phyloP scores from a whole-genome alignment of 2,113 vertebrate species.

The Poeciliopsis prolifica region DNA sequence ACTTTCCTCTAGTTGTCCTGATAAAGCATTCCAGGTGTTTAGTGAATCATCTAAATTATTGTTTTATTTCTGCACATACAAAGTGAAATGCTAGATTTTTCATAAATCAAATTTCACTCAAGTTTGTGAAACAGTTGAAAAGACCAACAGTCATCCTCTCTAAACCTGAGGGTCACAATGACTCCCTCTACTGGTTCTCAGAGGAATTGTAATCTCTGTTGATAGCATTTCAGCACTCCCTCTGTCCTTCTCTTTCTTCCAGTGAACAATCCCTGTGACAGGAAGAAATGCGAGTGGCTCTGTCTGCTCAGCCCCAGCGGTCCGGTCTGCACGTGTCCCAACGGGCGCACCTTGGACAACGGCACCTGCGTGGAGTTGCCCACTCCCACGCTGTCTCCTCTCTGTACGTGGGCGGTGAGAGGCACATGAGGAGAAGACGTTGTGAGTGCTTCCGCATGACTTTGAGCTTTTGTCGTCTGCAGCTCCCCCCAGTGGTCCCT shows the following conservation, averaged over 20 bases:
- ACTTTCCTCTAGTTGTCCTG: too few species aligned
- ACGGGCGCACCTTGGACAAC: slow-evolving; percentile 89
- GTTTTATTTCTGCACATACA: too few species aligned
- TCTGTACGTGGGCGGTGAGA: slow-evolving; percentile 61
- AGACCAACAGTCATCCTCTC: too few species aligned
- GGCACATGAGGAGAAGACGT: neutral
- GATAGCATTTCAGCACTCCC: neutral
- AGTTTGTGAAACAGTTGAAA: too few species aligned
- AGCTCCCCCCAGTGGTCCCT: slow-evolving; percentile 87
- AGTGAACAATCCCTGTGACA: slow-evolving; percentile 96
- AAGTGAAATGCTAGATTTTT: too few species aligned
- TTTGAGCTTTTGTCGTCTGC: slow-evolving; percentile 1
- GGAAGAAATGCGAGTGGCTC: slow-evolving; percentile 98
- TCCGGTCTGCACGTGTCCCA: slow-evolving; percentile 94
- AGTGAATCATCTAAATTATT: too few species aligned
- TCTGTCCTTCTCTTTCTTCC: slow-evolving; percentile 24
- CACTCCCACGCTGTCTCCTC: slow-evolving; percentile 85
- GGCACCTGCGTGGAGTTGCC: slow-evolving; percentile 91
- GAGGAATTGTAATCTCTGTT: neutral
- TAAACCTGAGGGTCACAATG: neutral
- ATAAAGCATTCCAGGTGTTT: too few species aligned
- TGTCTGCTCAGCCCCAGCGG: slow-evolving; percentile 96
- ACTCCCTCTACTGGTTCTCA: neutral
- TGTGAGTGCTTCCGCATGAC: neutral
- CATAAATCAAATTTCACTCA: too few species aligned